Evolutionary conservation across 2,888 invertebrate genomes (phyloP).

Genomic region (Hyposoter dolosus): DNA sequence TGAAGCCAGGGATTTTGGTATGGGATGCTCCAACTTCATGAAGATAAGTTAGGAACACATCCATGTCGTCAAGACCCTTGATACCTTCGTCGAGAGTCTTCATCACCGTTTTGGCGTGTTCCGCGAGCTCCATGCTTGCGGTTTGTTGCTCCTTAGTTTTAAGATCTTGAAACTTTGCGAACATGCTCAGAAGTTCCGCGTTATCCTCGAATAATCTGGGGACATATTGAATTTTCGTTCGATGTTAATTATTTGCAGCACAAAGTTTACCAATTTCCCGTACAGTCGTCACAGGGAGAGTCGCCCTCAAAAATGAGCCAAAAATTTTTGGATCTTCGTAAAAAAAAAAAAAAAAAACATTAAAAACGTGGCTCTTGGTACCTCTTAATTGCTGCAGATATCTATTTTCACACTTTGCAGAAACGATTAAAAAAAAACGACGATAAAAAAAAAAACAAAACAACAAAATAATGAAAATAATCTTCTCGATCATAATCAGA

Average conservation of each 20-base stretch:
- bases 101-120: slow-evolving; percentile 96
- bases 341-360: background rate
- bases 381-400: no score
- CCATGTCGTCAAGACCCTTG: slow-evolving; percentile 93
- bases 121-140: slow-evolving; percentile 92
- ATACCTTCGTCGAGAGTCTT: slow-evolving; percentile 95
- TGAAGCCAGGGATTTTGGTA: slow-evolving; percentile 93
- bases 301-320: background rate
- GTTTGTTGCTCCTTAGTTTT: slow-evolving; percentile 93
- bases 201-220: slow-evolving; percentile 95
- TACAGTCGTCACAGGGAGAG: background rate
- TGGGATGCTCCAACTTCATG: slow-evolving; percentile 94
- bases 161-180: slow-evolving; percentile 92
- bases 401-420: no score
- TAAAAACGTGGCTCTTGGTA: background rate
- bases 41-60: slow-evolving; percentile 93
- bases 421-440: background rate
- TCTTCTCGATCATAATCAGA: background rate
- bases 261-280: background rate
- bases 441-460: background rate
- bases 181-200: slow-evolving; percentile 91
- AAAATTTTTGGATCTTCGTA: background rate
- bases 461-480: background rate
- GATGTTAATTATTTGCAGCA: background rate
- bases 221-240: slow-evolving; percentile 9